Percentiles rank a stretch among this genome's conserved stretches.
phyloP scores from a whole-genome alignment of 2,113 vertebrate genomes.

The Antennarius striatus region DNA sequence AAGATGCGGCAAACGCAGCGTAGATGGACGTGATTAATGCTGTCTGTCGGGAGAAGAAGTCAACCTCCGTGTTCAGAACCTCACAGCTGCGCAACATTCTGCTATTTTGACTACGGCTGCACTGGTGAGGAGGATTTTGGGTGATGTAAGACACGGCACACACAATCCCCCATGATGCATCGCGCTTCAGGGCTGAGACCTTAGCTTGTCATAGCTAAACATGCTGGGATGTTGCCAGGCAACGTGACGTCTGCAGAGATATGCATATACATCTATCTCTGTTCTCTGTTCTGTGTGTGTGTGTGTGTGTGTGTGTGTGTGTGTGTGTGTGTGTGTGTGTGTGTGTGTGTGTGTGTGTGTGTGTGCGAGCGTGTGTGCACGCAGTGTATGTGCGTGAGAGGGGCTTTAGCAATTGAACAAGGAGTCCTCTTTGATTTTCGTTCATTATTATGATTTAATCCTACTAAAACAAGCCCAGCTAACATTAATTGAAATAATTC shows the following conservation, averaged over 20 bases:
- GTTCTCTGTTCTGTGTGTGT: conserved; percentile 39
- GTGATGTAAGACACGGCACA: conserved; percentile 62
- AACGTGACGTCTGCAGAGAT: conserved; percentile 68
- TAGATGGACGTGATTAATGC: conserved; percentile 19
- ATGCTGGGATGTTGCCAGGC: conserved; percentile 73
- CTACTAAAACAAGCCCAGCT: conserved; percentile 49
- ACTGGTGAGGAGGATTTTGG: conserved; percentile 46
- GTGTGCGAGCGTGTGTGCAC: conserved; percentile 19
- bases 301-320: conserved; percentile 21
- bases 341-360: conserved; percentile 17
- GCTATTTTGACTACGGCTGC: conserved; percentile 17
- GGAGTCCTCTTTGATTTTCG: conserved; percentile 43
- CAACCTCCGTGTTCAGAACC: conserved; percentile 6
- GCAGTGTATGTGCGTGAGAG: not conserved
- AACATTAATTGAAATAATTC: conserved; percentile 18
- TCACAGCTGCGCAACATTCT: conserved; percentile 33
- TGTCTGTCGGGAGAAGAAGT: conserved; percentile 22
- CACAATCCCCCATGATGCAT: conserved; percentile 70
- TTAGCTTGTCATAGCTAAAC: conserved; percentile 62
- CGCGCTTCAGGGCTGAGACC: conserved; percentile 65
- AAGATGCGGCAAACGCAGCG: conserved; percentile 18
- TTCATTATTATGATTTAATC: conserved; percentile 56
- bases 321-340: conserved; percentile 12
- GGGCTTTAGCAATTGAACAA: conserved; percentile 40
- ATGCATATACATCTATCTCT: conserved; percentile 41